Conservation (phyloP, 1,140 invertebrate species). For the Hetaerina americana region DNA sequence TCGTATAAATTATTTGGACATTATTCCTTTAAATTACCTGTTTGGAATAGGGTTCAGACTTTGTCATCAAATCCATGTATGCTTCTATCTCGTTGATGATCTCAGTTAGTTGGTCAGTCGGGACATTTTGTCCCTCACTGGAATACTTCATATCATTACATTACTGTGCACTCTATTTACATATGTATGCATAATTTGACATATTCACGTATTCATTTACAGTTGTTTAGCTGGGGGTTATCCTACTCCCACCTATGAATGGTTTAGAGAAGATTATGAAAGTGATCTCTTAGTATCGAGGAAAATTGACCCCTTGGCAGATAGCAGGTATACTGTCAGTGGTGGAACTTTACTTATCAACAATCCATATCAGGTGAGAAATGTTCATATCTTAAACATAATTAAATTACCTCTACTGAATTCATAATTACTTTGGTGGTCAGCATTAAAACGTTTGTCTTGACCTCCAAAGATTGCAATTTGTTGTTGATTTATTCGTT, state of each 20-base stretch:
- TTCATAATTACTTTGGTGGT: too few relatives aligned
- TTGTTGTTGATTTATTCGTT: too few relatives aligned
- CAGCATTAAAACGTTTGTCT: too few relatives aligned
- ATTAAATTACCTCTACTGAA: too few relatives aligned
- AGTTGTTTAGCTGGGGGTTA: constrained; percentile 77
- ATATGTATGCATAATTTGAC: background rate
- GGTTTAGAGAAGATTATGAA: constrained; percentile 80
- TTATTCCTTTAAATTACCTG: too few relatives aligned
- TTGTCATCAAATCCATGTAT: too few relatives aligned
- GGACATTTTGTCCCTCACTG: background rate
- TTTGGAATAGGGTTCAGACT: too few relatives aligned
- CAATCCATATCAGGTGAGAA: constrained; percentile 53
- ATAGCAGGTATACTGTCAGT: constrained; percentile 70
- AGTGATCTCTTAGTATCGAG: constrained; percentile 54
- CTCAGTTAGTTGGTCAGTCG: background rate
- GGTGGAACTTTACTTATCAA: constrained; percentile 84
- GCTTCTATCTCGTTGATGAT: too few relatives aligned
- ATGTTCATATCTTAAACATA: too few relatives aligned
- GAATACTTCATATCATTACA: background rate
- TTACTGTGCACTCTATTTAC: background rate
- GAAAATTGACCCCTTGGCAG: constrained; percentile 60
- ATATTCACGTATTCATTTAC: constrained; percentile 11
- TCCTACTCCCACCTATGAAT: constrained; percentile 79
- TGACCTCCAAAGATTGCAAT: too few relatives aligned
- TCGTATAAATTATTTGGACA: too few relatives aligned